Evolutionary conservation across 1,140 invertebrate species (phyloP).

Genomic region (Eufriesea mexicana): DNA sequence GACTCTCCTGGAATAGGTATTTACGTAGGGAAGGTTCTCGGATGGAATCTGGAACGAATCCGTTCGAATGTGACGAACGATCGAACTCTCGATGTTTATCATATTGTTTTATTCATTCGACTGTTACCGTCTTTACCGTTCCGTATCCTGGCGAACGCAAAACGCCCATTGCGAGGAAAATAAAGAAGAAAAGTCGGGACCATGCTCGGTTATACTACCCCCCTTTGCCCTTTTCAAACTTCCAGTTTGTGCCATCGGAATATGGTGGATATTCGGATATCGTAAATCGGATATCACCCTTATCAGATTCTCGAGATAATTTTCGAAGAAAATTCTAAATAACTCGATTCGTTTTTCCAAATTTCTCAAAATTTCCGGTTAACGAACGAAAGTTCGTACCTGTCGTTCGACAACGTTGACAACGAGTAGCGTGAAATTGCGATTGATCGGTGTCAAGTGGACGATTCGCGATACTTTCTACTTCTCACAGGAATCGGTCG

Average conservation of each 20-base stretch:
- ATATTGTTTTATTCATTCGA: conserved; percentile 66
- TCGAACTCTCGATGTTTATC: conserved; percentile 60
- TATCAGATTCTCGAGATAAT: not conserved
- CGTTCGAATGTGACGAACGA: conserved; percentile 62
- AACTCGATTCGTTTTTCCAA: no score
- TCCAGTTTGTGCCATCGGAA: not conserved
- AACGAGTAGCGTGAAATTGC: not conserved
- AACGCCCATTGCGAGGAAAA: conserved; percentile 18
- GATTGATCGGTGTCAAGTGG: not conserved
- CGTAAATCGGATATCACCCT: no score
- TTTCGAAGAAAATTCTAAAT: no score
- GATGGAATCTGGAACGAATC: conserved; percentile 59
- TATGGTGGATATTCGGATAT: not conserved
- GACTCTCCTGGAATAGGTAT: conserved; percentile 34
- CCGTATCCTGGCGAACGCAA: conserved; percentile 35
- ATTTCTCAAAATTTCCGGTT: not conserved
- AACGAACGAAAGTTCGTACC: not conserved
- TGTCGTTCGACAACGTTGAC: not conserved
- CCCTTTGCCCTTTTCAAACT: not conserved
- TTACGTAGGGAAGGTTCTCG: conserved; percentile 45
- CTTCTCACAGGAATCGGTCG: not conserved
- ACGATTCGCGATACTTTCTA: conserved; percentile 6
- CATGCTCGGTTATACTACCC: not conserved
- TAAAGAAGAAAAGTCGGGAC: conserved; percentile 20
- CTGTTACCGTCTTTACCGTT: conserved; percentile 58